Conservation (phyloP, 2,797 vertebrate species). For the Miichthys miiuy region DNA sequence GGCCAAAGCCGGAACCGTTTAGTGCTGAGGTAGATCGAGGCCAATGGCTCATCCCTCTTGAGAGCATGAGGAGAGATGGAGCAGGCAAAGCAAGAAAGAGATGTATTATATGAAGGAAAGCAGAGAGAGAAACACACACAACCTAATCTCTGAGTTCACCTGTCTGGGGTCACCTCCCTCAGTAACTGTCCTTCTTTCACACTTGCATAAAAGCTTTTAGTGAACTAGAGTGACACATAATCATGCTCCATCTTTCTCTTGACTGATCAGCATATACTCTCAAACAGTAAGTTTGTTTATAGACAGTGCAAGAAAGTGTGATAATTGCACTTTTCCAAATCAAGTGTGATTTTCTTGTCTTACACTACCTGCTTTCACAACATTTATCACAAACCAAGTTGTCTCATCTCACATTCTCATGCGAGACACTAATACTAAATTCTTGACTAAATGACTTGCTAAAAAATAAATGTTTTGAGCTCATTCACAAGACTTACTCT, state of each 20-base stretch:
- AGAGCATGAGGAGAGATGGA: conserved; percentile 44
- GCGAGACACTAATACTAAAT: background rate
- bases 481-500: background rate
- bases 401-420: background rate
- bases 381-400: background rate
- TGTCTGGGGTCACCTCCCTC: conserved; percentile 56
- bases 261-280: background rate
- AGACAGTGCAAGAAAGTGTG: background rate
- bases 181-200: conserved; percentile 54
- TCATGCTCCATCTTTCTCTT: background rate
- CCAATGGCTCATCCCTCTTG: conserved; percentile 56
- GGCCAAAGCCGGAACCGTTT: conserved; percentile 62
- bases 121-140: conserved; percentile 23
- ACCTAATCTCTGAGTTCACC: conserved; percentile 51
- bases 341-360: conserved; percentile 4
- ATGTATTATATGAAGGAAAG: conserved; percentile 37
- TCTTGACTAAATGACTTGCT: background rate
- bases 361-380: background rate
- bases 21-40: conserved; percentile 57
- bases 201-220: conserved; percentile 39
- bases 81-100: conserved; percentile 20
- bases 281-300: background rate
- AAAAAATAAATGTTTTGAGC: conserved; percentile 25
- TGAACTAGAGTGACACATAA: conserved; percentile 12
- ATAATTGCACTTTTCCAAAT: background rate